These are phyloP conservation scores for Oryzias melastigma DNA, from an alignment of 2,113 vertebrate genomes.

Conservation along the genomic window DNA sequence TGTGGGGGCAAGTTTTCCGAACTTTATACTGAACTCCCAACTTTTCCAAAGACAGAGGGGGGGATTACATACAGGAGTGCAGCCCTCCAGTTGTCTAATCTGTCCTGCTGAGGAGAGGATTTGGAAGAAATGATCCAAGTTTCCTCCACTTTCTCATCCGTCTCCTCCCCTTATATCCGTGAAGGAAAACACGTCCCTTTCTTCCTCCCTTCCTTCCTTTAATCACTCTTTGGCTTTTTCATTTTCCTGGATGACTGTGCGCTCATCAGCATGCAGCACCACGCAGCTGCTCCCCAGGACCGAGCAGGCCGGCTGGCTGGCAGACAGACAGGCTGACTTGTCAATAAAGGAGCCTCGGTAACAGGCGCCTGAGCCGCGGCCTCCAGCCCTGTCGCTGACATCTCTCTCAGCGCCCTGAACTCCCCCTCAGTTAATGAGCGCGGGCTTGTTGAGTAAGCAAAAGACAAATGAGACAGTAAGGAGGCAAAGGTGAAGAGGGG, in stretches of 20 bases:
- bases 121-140: slow-evolving; percentile 65
- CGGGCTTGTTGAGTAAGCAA: slow-evolving; percentile 62
- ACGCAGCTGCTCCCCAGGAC: slow-evolving; percentile 41
- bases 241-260: slow-evolving; percentile 35
- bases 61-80: slow-evolving; percentile 65
- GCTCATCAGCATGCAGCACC: slow-evolving; percentile 68
- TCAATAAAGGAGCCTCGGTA: slow-evolving; percentile 58
- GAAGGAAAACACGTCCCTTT: slow-evolving; percentile 29
- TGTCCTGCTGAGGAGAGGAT: slow-evolving; percentile 55
- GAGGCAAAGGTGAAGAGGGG: slow-evolving; percentile 11
- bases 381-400: slow-evolving; percentile 43
- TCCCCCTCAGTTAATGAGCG: slow-evolving; percentile 48
- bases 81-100: slow-evolving; percentile 59
- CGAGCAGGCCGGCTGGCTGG: slow-evolving; percentile 26
- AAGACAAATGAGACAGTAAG: slow-evolving; percentile 32
- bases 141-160: slow-evolving; percentile 42
- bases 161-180: slow-evolving; percentile 20
- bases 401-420: slow-evolving; percentile 43
- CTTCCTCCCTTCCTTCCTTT: slow-evolving; percentile 8
- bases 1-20: slow-evolving; percentile 42
- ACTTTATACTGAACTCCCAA: slow-evolving; percentile 60
- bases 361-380: slow-evolving; percentile 35
- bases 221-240: slow-evolving; percentile 11
- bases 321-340: slow-evolving; percentile 50
- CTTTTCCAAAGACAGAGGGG: slow-evolving; percentile 4